Evolutionary conservation across 2,113 vertebrate species (phyloP).

Genomic region (Aldabrachelys gigantea): DNA sequence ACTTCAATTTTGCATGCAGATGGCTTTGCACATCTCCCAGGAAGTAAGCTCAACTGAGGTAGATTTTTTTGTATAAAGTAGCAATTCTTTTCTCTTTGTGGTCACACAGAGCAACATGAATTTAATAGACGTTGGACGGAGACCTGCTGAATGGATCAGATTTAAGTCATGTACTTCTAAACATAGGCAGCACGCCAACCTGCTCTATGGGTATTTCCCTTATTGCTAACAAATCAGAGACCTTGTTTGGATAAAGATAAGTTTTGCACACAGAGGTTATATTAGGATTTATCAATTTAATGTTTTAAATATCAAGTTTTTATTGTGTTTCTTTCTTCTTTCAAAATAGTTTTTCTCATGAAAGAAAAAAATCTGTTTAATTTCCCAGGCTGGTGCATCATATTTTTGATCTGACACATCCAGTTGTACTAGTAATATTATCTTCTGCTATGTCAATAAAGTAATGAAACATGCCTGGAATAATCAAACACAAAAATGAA

Average conservation of each 20-base stretch:
- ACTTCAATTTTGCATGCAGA: constrained; percentile 30
- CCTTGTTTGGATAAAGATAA: not conserved
- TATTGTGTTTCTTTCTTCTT: not conserved
- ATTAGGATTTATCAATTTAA: not conserved
- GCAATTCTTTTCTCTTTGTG: not conserved
- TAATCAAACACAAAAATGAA: not conserved
- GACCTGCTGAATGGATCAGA: not conserved
- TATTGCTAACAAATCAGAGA: not conserved
- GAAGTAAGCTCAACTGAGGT: not conserved
- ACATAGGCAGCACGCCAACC: not conserved
- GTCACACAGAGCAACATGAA: not conserved
- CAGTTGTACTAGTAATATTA: not conserved
- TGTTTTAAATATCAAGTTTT: not conserved
- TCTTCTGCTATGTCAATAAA: constrained; percentile 29
- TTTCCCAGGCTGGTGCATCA: not conserved
- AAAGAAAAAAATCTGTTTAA: not conserved
- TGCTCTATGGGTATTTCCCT: not conserved
- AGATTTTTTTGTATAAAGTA: constrained; percentile 13
- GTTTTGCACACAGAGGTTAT: not conserved
- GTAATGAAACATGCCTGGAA: constrained; percentile 28
- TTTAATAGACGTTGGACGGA: not conserved
- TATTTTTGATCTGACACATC: constrained; percentile 23
- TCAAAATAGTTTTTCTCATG: not conserved
- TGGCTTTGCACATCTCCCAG: not conserved
- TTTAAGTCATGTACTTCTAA: constrained; percentile 16